A percentile compares a stretch with the other conserved stretches of the same genome.
Evolutionary conservation across 2,797 vertebrate genomes (phyloP).

Genomic region (Lerista edwardsae): DNA sequence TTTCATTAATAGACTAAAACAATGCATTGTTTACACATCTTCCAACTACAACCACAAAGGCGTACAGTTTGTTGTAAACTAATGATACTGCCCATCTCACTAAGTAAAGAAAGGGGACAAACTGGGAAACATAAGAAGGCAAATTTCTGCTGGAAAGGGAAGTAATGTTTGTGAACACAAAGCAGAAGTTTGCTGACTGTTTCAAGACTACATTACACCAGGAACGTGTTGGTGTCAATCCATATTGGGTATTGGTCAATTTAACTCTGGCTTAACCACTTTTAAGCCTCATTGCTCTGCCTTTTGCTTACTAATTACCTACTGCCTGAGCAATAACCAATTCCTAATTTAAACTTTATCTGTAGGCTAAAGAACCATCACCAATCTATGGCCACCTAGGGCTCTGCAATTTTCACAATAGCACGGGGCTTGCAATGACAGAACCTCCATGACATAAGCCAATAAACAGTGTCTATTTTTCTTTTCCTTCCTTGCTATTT

Average conservation of each 20-base stretch:
- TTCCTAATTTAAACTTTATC: conserved; percentile 40
- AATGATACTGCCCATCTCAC: neutral
- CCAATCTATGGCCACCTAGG: conserved; percentile 14
- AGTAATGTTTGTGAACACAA: conserved; percentile 13
- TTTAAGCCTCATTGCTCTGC: conserved; percentile 35
- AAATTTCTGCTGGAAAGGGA: conserved; percentile 22
- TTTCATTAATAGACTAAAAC: conserved; percentile 20
- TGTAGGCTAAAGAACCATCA: conserved; percentile 12
- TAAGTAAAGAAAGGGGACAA: neutral
- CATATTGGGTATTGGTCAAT: conserved; percentile 10
- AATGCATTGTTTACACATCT: conserved; percentile 30
- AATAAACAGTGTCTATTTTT: neutral
- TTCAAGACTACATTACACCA: conserved; percentile 10
- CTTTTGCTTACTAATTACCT: conserved; percentile 39
- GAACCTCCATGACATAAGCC: neutral
- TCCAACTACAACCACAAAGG: neutral
- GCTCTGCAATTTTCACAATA: neutral
- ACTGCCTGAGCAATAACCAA: conserved; percentile 31
- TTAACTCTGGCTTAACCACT: conserved; percentile 38
- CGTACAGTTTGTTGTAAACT: conserved; percentile 14
- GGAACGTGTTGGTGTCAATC: conserved; percentile 22
- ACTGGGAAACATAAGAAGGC: neutral
- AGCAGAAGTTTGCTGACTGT: neutral
- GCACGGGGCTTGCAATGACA: neutral
- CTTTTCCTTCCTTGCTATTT: neutral